Conservation (phyloP, 1,140 invertebrate species). For the Aradophagus sp. region DNA sequence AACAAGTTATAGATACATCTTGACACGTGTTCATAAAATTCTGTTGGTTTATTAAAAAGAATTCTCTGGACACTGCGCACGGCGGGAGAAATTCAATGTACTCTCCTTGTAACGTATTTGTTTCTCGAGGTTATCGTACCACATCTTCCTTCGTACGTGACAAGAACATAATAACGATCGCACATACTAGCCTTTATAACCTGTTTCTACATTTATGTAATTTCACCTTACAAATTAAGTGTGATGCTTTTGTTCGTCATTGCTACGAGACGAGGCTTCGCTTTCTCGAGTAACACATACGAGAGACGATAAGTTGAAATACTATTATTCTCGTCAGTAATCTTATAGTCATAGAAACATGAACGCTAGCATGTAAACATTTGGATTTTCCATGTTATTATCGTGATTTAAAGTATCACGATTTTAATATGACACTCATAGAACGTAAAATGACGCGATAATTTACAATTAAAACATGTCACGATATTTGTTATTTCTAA, state of each 20-base stretch:
- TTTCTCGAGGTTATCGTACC: conserved; percentile 67
- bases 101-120: conserved; percentile 65
- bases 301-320: conserved; percentile 42
- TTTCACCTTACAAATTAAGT: conserved; percentile 62
- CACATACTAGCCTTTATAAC: conserved; percentile 62
- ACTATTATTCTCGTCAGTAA: conserved; percentile 46
- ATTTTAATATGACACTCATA: too few species aligned
- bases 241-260: conserved; percentile 58
- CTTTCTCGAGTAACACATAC: conserved; percentile 44
- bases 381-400: too few species aligned
- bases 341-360: conserved; percentile 27
- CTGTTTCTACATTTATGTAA: conserved; percentile 67
- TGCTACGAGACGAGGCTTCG: conserved; percentile 38
- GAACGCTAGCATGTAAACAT: conserved; percentile 1
- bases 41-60: conserved; percentile 53
- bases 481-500: too few species aligned
- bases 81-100: conserved; percentile 58
- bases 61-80: conserved; percentile 46
- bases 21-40: conserved; percentile 47
- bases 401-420: too few species aligned
- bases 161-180: conserved; percentile 67
- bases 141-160: conserved; percentile 66
- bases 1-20: conserved; percentile 54
- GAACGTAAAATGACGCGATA: too few species aligned
- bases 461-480: too few species aligned